Base-by-base conservation (phyloP, 37 sponge, comb jelly and placozoan genomes). In the Bolinopsis microptera region DNA sequence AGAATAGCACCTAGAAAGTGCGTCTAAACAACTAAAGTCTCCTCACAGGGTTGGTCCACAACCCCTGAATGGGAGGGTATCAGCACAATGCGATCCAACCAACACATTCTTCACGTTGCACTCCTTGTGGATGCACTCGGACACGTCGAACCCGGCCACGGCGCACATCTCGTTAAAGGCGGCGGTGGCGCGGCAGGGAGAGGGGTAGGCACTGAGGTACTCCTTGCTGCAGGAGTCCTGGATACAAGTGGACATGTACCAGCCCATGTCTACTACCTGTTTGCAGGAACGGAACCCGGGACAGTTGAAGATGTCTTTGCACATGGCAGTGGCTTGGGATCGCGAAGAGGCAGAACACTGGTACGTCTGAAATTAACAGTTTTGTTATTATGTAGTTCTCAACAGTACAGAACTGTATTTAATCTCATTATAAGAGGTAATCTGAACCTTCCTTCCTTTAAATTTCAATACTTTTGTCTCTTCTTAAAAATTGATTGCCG, bases 121-220 rank as follows among this genome's bases (percentile, higher is more conserved):
- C 90, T 86, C 90, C 36, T 35, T 35, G 90, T 86, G 90, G 0
- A 86, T 0, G 61, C 90, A 86, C 61, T 39, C n/a, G 30, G 90
- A 77, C 37, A 77, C 80, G 27, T 77, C 33, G 36, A 77, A 77
- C 27, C 80, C 80, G 34, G 90, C 90, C 0, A 86, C 61, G 36
- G 25, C 1, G 30, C 90, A 86, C 36, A 86, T 86, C 90, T 86
- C 90, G 48, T 86, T 86, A 48, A 86, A 86, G 41, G 90, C 90
- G 3, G 90, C 90, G 39, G 90, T 86, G 39, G 90, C 90, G 0
- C 90, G 32, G 90, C 90, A 86, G 27, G 90, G 90, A 1, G 90
- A 28, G 25, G 90, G 90, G 61, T 86, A 86, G 90, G 90, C 90
- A 40, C 90, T 86, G 61, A 86, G 90, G 61, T 39, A 86, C 90